Evolutionary conservation across 2,797 vertebrate species (phyloP).

Genomic region (Pseudocheirus occidentalis): DNA sequence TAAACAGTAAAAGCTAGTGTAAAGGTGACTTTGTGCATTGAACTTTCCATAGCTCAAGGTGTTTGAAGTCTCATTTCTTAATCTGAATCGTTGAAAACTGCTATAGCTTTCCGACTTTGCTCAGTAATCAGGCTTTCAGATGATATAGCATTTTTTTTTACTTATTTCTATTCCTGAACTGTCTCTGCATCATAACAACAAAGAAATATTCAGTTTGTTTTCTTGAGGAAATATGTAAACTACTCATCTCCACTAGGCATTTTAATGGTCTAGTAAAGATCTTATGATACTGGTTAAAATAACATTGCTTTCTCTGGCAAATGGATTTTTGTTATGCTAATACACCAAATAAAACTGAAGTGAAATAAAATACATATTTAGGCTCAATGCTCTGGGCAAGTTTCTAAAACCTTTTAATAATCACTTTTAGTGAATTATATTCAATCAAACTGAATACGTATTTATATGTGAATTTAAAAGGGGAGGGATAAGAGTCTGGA

Average conservation of each 20-base stretch:
- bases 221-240: constrained; percentile 19
- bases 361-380: constrained; percentile 38
- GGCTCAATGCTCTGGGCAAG: constrained; percentile 35
- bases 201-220: constrained; percentile 3
- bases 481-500: neutral
- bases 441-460: constrained; percentile 34
- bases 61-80: constrained; percentile 7
- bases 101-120: constrained; percentile 51
- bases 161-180: constrained; percentile 37
- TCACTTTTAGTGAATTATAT: constrained; percentile 34
- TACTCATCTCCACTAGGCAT: constrained; percentile 21
- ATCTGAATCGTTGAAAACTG: constrained; percentile 29
- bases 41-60: neutral
- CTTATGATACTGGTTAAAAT: constrained; percentile 14
- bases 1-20: neutral
- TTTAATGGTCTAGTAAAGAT: neutral
- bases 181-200: constrained; percentile 30
- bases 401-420: neutral
- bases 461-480: neutral
- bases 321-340: neutral
- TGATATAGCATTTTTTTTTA: constrained; percentile 27
- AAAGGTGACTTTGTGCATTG: neutral
- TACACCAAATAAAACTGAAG: constrained; percentile 22
- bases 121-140: constrained; percentile 48
- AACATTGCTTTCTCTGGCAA: neutral